Evolutionary conservation across 2,888 invertebrate genomes (phyloP).

Genomic region (Dryocosmus kuriphilus): DNA sequence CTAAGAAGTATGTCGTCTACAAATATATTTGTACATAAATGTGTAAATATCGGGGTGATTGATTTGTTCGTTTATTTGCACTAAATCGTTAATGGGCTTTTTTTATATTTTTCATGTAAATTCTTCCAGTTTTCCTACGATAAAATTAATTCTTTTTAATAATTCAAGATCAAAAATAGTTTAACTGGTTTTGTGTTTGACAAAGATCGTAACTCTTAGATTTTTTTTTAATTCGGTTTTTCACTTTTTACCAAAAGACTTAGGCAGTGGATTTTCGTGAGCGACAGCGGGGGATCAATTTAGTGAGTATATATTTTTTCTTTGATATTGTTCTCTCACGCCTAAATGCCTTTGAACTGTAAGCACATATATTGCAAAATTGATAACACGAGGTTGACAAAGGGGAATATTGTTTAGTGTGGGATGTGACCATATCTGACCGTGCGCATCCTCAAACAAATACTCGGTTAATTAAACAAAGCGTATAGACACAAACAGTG

Average conservation of each 20-base stretch:
- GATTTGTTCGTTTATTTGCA: too few relatives aligned
- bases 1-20: too few relatives aligned
- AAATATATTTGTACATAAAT: too few relatives aligned
- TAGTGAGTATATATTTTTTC: slow-evolving; percentile 1
- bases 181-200: background rate
- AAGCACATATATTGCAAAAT: slow-evolving; percentile 47
- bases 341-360: slow-evolving; percentile 23
- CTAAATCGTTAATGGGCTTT: too few relatives aligned
- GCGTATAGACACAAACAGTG: background rate
- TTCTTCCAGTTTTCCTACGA: background rate
- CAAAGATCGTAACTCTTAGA: background rate
- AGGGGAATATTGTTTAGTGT: slow-evolving; percentile 41
- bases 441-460: slow-evolving; percentile 1
- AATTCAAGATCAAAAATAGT: background rate
- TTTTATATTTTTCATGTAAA: background rate
- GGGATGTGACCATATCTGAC: background rate
- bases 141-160: too few relatives aligned
- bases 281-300: too few relatives aligned
- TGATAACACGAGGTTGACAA: slow-evolving; percentile 57
- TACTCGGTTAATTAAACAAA: background rate
- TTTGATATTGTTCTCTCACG: slow-evolving; percentile 16
- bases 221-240: background rate
- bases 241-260: too few relatives aligned
- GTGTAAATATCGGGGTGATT: too few relatives aligned
- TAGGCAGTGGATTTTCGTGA: too few relatives aligned